A percentile compares a stretch with the other conserved stretches of the same genome.
phyloP scores from a whole-genome alignment of 2,113 vertebrate species.

The Gymnorhina tibicen region DNA sequence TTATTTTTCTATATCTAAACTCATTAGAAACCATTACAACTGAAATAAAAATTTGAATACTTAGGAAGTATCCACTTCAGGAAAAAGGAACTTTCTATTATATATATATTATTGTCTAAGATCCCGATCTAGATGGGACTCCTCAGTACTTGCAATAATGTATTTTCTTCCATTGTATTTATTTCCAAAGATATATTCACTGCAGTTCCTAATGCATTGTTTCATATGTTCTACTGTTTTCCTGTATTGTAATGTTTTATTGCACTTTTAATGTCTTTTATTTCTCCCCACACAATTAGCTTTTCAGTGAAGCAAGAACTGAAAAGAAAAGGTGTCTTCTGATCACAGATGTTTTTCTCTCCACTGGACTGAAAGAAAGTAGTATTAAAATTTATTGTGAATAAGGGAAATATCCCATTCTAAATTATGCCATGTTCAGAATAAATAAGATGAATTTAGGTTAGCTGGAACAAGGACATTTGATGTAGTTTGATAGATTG shows the following conservation, averaged over 20 bases:
- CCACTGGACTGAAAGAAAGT: background rate
- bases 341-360: background rate
- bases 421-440: background rate
- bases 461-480: background rate
- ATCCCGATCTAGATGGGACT: background rate
- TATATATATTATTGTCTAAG: background rate
- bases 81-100: background rate
- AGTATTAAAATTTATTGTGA: background rate
- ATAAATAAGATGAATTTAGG: background rate
- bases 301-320: background rate
- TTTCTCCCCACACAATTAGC: background rate
- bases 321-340: background rate
- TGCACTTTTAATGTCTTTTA: background rate
- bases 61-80: fast-evolving
- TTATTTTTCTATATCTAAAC: background rate
- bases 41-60: background rate
- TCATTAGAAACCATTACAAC: background rate
- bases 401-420: background rate
- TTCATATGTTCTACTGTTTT: background rate
- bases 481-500: background rate
- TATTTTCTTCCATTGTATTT: background rate
- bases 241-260: background rate
- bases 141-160: background rate
- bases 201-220: background rate
- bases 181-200: background rate